These are phyloP conservation scores for Centrocercus urophasianus DNA, from an alignment of 2,113 vertebrate genomes.

Conservation along the genomic window DNA sequence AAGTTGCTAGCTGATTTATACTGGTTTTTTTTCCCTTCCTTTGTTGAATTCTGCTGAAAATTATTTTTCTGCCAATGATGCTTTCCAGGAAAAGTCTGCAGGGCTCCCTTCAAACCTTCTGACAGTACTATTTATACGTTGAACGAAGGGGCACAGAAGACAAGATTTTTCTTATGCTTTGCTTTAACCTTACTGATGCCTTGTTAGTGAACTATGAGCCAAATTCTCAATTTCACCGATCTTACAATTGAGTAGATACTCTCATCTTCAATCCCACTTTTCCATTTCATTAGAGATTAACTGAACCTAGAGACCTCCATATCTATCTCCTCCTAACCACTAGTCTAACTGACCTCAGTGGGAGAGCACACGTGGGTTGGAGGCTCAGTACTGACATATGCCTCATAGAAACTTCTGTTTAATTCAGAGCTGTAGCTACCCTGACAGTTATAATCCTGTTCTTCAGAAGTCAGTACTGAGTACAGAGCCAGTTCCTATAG, in stretches of 20 bases:
- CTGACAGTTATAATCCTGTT: neutral
- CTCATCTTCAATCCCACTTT: neutral
- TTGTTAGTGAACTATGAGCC: neutral
- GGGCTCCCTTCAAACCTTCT: neutral
- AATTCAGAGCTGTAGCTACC: neutral
- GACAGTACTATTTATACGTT: neutral
- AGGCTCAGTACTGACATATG: neutral
- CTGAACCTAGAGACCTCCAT: neutral
- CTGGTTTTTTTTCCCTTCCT: neutral
- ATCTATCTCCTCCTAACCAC: neutral
- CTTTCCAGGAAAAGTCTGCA: conserved; percentile 36
- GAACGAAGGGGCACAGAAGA: neutral
- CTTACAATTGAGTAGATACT: neutral
- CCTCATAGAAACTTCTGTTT: neutral
- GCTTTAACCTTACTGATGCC: neutral
- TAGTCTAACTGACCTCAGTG: neutral
- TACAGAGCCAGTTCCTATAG: neutral
- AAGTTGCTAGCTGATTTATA: neutral
- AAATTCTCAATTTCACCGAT: neutral
- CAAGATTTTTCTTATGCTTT: conserved; percentile 5
- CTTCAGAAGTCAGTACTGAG: neutral
- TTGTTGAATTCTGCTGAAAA: neutral
- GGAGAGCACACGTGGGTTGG: neutral
- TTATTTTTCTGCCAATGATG: neutral
- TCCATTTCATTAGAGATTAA: neutral